Evolutionary conservation across 2,797 vertebrate genomes (phyloP), one percentile per base, ranked within the genome.

Genomic region (Lates japonicus): DNA sequence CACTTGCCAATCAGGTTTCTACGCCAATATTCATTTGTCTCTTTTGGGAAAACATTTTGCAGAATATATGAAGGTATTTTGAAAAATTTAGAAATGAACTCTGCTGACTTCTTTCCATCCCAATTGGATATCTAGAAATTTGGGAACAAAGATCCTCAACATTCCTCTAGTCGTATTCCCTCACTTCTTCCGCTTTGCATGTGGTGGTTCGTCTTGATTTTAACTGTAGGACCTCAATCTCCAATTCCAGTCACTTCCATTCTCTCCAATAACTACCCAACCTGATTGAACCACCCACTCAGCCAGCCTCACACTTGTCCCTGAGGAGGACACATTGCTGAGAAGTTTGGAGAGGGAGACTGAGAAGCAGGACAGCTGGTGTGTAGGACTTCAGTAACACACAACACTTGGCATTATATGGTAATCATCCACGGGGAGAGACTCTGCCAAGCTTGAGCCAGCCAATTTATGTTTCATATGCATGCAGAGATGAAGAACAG

Each of bases 351-450:
- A 81, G 83, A 90, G 69, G 70, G 83, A 91, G 88, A 82, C 83
- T 78, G 81, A 91, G 84, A 87, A 85, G 88, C 80, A 86, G 92
- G 94, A 93, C 94, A 95, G 94, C 92, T 95, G 93, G 92, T 95
- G 93, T 92, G 94, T 94, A 94, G 92, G 94, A 93, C 90, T 92
- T 86, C 82, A 89, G 71, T 85, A 92, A 89, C 92, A 93, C 91
- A 93, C 92, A 90, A 85, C 86, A 90, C 92, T 92, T 92, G 92
- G 86, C 91, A 90, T 90, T 90, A 76, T 90, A 83, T 72, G 79
- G 80, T 80, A 92, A 81, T 72, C 80, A 44, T 86, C 82, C 77
- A 71, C 89, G 59, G 72, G 60, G n/a, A n/a, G 57, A 74, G 74
- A 42, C 72, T 74, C 46, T 88, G 89, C 91, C 88, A 89, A 86